These are phyloP conservation scores for Echinarachnius parma DNA, from an alignment of 53 echinoderm and acorn worm genomes.

Conservation along the genomic window DNA sequence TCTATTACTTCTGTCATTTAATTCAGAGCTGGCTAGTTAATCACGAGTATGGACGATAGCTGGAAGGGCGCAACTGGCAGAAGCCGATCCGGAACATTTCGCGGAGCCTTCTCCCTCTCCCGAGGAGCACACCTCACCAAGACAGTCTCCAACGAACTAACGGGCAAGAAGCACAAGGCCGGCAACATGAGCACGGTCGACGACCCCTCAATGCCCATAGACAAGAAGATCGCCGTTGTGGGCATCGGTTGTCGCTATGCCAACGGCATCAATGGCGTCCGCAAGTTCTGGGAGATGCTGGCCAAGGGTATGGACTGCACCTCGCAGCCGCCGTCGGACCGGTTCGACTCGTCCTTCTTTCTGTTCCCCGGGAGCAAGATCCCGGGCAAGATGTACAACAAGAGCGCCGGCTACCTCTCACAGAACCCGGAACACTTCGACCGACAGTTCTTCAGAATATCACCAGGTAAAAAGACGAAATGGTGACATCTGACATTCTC, in stretches of 20 bases:
- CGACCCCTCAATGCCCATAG: constrained; percentile 73
- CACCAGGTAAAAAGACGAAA: constrained; percentile 71
- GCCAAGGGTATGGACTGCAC: constrained; percentile 88
- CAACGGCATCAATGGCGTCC: constrained; percentile 75
- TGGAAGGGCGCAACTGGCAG: constrained; percentile 42
- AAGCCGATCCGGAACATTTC: constrained; percentile 27
- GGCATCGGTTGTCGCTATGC: constrained; percentile 99
- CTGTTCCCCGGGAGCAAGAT: constrained; percentile 87
- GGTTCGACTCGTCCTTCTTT: constrained; percentile 86
- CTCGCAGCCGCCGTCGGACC: constrained; percentile 76
- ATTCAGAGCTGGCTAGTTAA: no score
- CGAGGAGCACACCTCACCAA: constrained; percentile 44
- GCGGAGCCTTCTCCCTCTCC: constrained; percentile 23
- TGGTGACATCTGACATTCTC: no score
- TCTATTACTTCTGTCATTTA: no score
- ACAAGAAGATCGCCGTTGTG: constrained; percentile 82
- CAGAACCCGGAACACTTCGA: constrained; percentile 83
- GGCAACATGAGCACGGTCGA: constrained; percentile 23
- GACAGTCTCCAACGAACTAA: constrained; percentile 32
- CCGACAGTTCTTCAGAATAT: constrained; percentile 97
- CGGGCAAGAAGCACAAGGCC: constrained; percentile 30
- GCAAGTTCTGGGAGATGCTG: constrained; percentile 95
- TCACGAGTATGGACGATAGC: constrained; percentile 48
- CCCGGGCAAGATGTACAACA: constrained; percentile 97
- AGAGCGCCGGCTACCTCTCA: constrained; percentile 68